A percentile compares a stretch with the other conserved stretches of the same genome.
Conservation (phyloP, 2,888 invertebrate species). For the Acrobasis suavella region DNA sequence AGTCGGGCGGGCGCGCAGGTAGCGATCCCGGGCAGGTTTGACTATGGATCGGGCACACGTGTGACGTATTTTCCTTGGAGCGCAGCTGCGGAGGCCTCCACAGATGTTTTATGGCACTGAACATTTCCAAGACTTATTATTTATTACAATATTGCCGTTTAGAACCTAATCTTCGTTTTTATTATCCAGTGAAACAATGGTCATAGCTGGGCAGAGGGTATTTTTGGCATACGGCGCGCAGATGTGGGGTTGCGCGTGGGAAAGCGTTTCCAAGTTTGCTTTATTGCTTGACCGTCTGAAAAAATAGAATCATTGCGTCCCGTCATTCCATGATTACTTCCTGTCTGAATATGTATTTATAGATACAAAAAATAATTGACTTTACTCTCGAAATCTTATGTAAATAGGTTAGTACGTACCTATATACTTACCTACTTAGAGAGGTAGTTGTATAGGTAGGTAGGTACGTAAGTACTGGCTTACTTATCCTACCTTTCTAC, state of each 20-base stretch:
- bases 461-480: no score
- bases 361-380: background rate
- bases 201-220: constrained; percentile 63
- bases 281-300: constrained; percentile 29
- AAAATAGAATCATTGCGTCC: background rate
- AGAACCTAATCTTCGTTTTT: constrained; percentile 79
- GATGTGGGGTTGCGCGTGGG: constrained; percentile 69
- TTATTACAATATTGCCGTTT: constrained; percentile 80
- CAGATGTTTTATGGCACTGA: constrained; percentile 81
- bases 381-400: no score
- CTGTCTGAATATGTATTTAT: background rate
- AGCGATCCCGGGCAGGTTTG: constrained; percentile 34
- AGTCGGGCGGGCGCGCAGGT: constrained; percentile 53
- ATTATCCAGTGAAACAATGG: constrained; percentile 78
- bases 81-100: constrained; percentile 75
- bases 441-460: no score
- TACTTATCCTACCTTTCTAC: no score
- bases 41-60: constrained; percentile 69
- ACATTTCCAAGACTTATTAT: constrained; percentile 79
- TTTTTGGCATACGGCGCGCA: constrained; percentile 75
- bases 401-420: no score
- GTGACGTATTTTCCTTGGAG: constrained; percentile 76
- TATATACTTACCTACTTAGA: no score
- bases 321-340: background rate
- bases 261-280: constrained; percentile 50